Base-by-base conservation (phyloP, 2,113 vertebrate genomes). In the Peucedramus taeniatus region DNA sequence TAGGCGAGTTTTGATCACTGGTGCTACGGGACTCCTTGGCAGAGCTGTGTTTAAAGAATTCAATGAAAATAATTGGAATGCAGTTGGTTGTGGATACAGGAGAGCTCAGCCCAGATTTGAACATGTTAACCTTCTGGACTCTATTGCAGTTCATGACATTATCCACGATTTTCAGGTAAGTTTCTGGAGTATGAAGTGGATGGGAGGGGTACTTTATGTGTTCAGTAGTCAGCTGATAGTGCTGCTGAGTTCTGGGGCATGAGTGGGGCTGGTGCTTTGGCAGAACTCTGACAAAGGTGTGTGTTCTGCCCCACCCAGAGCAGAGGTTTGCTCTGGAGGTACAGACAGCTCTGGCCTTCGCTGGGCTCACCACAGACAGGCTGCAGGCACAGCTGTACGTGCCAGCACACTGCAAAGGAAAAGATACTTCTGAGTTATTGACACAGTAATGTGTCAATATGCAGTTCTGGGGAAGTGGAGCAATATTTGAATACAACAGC, bases 11-110 rank as follows among this genome's bases (percentile, higher is more conserved):
- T 95, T 99, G 87, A 97, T 99, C 86, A 99, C 99, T 1, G 99
- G 99, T 33, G 99, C 99, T 27, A 99, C 99, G 0, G 99, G 99
- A 26, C 98, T 99, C 30, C 98, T 99, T 24, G 99, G 99, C 51
- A 98, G 99, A 90, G 98, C 99, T 1, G 98, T 99, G 24, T 98
- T 98, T 92, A 99, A 97, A 95, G 99, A 99, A 97, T 99, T 99
- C 94, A 97, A 98, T 87, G 98, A 96, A 60, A 98, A 97, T 37
- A 98, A 97, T 59, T 99, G 99, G 99, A 97, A 97, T 35, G 92
- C 98, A 2, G 81, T 98, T 61, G 99, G 99, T 50, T 98, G 98
- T 11, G 99, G 99, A 4, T 99, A 98, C 89, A 98, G 98, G 71
- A 98, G 99, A 83, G 99, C 99, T 37, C 98, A 98, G 51, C 99